Base-by-base conservation (phyloP, 2,888 invertebrate species). In the Sipha maydis region DNA sequence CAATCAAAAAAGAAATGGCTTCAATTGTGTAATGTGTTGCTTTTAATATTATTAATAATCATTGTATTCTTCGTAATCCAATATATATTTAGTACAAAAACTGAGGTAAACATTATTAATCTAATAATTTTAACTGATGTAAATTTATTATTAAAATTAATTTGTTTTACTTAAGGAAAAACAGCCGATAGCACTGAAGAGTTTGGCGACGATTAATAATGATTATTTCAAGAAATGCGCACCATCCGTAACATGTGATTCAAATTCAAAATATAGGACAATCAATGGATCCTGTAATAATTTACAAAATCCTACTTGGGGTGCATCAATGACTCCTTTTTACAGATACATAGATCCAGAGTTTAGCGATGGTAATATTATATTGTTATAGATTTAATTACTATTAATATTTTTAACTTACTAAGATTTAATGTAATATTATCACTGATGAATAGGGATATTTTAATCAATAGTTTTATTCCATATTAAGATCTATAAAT, bases 241-340 rank as follows among this genome's bases (percentile, higher is more conserved):
- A 31, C 80, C 86, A 8, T 19, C 2, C 2, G 80, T 88, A 19
- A 61, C 93, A 34, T 94, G 94, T 89, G 92, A 92, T n/a, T 54
- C 71, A 0, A 73, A 90, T n/a, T 90, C 90, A 89, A 90, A 89
- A 86, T 95, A 94, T 91, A 92, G 94, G 75, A 93, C 93, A 1
- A 91, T 93, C 89, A 94, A 95, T 91, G 95, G 95, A 4, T 93
- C 94, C 21, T 95, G 95, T 91, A 95, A 95, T 91, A 95, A 95
- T 91, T 91, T 93, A 75, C 92, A 93, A 89, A 91, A 94, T 89
- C 93, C 94, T 4, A 92, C 92, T 90, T 93, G 93, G 92, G 95
- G 95, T 75, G 91, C 91, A 56, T 90, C 92, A 21, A 91, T 91
- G 89, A 91, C 91, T n/a, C 90, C 90, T 76, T 80, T 80, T 61